These are phyloP conservation scores for Psettodes erumei DNA, from an alignment of 2,113 vertebrate genomes.

Conservation along the genomic window DNA sequence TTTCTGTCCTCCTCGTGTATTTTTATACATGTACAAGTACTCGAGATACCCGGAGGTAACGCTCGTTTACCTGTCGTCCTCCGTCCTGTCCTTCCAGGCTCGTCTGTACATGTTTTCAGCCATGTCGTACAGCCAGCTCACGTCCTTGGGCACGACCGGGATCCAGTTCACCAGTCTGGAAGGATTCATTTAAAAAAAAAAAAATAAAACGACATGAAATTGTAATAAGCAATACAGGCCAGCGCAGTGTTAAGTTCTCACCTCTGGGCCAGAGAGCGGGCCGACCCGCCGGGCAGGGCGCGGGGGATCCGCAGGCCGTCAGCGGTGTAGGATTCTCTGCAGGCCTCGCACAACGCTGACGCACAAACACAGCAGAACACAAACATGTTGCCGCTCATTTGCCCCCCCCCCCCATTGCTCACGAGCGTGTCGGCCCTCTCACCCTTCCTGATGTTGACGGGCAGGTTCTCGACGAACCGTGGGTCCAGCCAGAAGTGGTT, in stretches of 20 bases:
- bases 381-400: neutral
- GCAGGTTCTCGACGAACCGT: slow-evolving; percentile 78
- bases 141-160: slow-evolving; percentile 46
- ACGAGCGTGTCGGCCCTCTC: no score
- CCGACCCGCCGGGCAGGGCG: slow-evolving; percentile 81
- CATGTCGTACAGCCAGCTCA: slow-evolving; percentile 53
- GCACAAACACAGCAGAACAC: neutral
- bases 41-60: no score
- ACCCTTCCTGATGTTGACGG: slow-evolving; percentile 84
- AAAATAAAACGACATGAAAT: no score
- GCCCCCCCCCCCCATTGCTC: neutral
- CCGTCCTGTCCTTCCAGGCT: neutral
- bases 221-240: neutral
- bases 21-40: no score
- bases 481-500: slow-evolving; percentile 78
- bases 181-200: neutral
- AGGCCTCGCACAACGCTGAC: slow-evolving; percentile 80
- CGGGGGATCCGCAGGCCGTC: slow-evolving; percentile 77
- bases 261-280: slow-evolving; percentile 77
- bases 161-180: slow-evolving; percentile 66
- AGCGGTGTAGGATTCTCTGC: slow-evolving; percentile 63
- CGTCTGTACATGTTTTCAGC: slow-evolving; percentile 39
- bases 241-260: slow-evolving; percentile 37
- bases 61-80: slow-evolving; percentile 46
- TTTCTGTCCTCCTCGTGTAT: neutral